Evolutionary conservation across 2,113 vertebrate species (phyloP).

Genomic region (Corythaixoides concolor): DNA sequence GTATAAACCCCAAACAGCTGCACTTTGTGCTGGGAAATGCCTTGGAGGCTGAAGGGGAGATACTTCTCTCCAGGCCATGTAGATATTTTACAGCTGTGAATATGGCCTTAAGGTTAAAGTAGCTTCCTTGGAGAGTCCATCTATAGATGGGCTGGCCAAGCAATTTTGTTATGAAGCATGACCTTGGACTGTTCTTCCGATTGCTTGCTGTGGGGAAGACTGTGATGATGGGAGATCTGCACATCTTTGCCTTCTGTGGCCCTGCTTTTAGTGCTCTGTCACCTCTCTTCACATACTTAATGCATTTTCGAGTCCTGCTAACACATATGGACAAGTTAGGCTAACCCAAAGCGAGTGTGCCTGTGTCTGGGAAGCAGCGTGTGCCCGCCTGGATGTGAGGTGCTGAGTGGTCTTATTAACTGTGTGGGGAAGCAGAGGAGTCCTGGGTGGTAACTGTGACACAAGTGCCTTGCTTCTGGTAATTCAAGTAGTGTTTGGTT

Average conservation of each 20-base stretch:
- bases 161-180: background rate
- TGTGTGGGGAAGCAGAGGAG: background rate
- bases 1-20: constrained; percentile 13
- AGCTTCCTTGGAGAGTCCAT: background rate
- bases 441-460: background rate
- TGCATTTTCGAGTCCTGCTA: background rate
- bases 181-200: background rate
- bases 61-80: background rate
- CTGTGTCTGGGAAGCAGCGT: background rate
- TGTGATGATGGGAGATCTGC: background rate
- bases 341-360: background rate
- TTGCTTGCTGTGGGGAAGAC: background rate
- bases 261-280: background rate
- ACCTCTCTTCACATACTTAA: background rate
- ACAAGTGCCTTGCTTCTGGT: background rate
- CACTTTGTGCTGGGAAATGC: constrained; percentile 3
- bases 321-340: rapidly evolving
- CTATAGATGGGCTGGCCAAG: background rate
- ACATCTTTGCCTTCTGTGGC: background rate
- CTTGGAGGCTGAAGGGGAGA: background rate
- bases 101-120: background rate
- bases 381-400: background rate
- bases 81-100: background rate
- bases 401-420: background rate
- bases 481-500: background rate